phyloP scores from a whole-genome alignment of 2,888 invertebrate genomes.

The Metalampra italica region DNA sequence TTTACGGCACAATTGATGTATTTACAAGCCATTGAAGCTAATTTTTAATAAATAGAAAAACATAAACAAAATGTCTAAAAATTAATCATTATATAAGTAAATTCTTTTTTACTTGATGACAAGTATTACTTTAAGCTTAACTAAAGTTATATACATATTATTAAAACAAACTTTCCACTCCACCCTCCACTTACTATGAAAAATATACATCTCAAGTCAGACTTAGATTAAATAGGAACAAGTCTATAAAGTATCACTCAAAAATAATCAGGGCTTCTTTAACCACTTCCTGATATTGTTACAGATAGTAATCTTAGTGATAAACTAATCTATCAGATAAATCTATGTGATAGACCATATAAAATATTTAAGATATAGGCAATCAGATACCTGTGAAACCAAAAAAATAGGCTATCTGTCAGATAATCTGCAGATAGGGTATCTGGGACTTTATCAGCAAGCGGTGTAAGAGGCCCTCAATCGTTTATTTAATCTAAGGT shows the following conservation, averaged over 20 bases:
- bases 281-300: too few relatives aligned
- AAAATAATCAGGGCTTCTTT: too few relatives aligned
- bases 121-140: neutral
- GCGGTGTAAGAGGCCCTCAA: too few relatives aligned
- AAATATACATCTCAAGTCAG: constrained; percentile 37
- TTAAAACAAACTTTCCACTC: constrained; percentile 40
- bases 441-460: too few relatives aligned
- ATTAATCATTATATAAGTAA: constrained; percentile 17
- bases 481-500: constrained; percentile 59
- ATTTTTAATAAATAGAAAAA: constrained; percentile 43
- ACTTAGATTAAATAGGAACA: constrained; percentile 66
- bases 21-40: constrained; percentile 55
- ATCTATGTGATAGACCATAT: too few relatives aligned
- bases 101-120: constrained; percentile 18
- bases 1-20: constrained; percentile 37
- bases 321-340: too few relatives aligned
- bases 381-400: too few relatives aligned
- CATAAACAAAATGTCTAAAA: constrained; percentile 31
- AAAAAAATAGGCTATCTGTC: too few relatives aligned
- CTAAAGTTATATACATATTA: constrained; percentile 22
- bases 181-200: constrained; percentile 31
- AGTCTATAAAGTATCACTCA: constrained; percentile 21
- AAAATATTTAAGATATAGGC: too few relatives aligned
- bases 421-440: too few relatives aligned
- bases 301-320: too few relatives aligned